Evolutionary conservation across 2,888 invertebrate species (phyloP), one percentile per base, ranked within the genome.

Genomic region (Thelaira solivaga): DNA sequence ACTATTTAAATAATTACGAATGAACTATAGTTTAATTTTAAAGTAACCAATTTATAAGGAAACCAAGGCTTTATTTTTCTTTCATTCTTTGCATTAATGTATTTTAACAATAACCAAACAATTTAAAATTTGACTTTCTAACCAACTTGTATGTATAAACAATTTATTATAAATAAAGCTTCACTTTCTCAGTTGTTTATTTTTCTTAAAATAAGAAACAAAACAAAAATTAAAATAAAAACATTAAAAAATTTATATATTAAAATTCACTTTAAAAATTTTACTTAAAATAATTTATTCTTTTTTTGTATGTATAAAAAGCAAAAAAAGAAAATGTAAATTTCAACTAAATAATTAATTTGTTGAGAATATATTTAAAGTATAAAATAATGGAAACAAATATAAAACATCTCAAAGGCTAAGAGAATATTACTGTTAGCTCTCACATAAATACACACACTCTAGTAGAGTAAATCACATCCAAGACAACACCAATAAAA

Each of bases 381-480:
- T 11, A 64, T 31, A 53, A 41, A 55, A 1, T 24, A 8, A 45
- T 8, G 16, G 36, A 16, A 36, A 59, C 31, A 36, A 34, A 53
- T 47, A n/a, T 65, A 51, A 43, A 61, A 13, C 7, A 36, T 49
- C 51, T 39, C 47, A 16, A 59, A 76, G 55, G 39, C 18, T 43
- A 64, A 49, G 24, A 4, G 8, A 49, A 36, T 11, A 74, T 67
- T 67, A 47, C 71, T 77, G 51, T 62, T 67, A 64, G 36, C 49
- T 67, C 41, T 43, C 29, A 7, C 43, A 20, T 41, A 61, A 36
- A 16, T 18, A 41, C 18, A 53, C 53, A 34, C 20, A 72, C 45
- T 45, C 39, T 51, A 59, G 59, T 43, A 74, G n/a, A n/a, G 45
- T 36, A 53, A 59, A 76, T 49, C 57, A 65, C 71, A 71, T 67